These are phyloP conservation scores for Carabus problematicus DNA, from an alignment of 2,888 invertebrate species.

Conservation along the genomic window DNA sequence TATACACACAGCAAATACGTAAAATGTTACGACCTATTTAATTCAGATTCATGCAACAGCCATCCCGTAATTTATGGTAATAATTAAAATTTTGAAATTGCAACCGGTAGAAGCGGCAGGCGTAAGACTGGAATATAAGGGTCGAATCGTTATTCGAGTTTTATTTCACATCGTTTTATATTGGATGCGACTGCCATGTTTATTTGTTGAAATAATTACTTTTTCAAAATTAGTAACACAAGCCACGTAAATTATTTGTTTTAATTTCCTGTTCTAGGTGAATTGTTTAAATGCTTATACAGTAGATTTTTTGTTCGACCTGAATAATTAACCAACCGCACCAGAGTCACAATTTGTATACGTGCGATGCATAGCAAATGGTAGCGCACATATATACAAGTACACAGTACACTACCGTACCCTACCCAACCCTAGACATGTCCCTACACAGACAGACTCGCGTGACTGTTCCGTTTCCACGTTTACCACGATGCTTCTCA, in stretches of 20 bases:
- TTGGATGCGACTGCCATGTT: constrained; percentile 10
- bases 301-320: constrained; percentile 41
- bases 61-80: constrained; percentile 26
- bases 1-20: constrained; percentile 25
- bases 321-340: constrained; percentile 42
- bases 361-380: constrained; percentile 36
- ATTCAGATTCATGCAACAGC: constrained; percentile 29
- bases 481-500: too few relatives aligned
- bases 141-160: constrained; percentile 12
- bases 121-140: constrained; percentile 24
- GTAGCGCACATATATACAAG: constrained; percentile 2
- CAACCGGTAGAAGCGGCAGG: background rate
- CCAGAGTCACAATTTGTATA: constrained; percentile 40
- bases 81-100: constrained; percentile 28
- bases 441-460: background rate
- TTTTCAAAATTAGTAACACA: constrained; percentile 46
- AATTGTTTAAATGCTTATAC: constrained; percentile 44
- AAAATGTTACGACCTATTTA: constrained; percentile 33
- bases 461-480: too few relatives aligned
- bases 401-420: constrained; percentile 9
- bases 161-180: constrained; percentile 3
- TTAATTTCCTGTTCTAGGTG: constrained; percentile 55
- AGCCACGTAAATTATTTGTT: constrained; percentile 55
- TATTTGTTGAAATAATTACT: constrained; percentile 42
- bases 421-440: background rate